Percentiles rank a stretch among this genome's conserved stretches.
phyloP scores from a whole-genome alignment of 1,140 invertebrate genomes.

The Bombus picipes region DNA sequence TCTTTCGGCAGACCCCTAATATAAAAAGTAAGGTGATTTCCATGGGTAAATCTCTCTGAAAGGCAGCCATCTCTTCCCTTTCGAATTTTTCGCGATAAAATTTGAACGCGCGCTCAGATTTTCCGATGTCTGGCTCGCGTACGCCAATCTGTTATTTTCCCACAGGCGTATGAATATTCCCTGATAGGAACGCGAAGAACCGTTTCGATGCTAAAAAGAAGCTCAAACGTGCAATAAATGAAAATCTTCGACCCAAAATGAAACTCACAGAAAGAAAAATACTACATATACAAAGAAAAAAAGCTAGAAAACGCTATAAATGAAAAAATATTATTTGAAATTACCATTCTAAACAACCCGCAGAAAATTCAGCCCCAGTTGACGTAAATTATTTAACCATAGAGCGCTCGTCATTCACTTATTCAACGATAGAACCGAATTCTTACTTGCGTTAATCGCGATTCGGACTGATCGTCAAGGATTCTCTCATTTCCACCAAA shows the following conservation, averaged over 20 bases:
- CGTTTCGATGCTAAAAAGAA: conserved; percentile 32
- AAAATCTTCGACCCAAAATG: background rate
- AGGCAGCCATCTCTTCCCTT: conserved; percentile 14
- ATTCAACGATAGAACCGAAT: background rate
- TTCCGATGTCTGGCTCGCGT: conserved; percentile 18
- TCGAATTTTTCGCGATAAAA: conserved; percentile 38
- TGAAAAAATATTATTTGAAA: background rate
- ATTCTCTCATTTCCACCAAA: conserved; percentile 10
- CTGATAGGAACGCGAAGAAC: conserved; percentile 7
- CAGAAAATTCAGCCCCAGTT: background rate
- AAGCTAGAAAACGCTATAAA: background rate
- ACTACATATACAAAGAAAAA: too few species aligned
- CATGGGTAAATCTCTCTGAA: conserved; percentile 19
- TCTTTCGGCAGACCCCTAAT: background rate
- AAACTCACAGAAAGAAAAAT: conserved; percentile 3
- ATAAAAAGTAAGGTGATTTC: conserved; percentile 44
- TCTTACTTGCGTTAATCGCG: background rate
- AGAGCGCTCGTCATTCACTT: background rate
- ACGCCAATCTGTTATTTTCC: conserved; percentile 43
- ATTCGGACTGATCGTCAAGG: conserved; percentile 5
- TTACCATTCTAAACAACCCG: background rate
- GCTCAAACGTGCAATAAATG: conserved; percentile 30
- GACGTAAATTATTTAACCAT: background rate
- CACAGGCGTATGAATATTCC: conserved; percentile 43
- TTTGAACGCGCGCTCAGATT: conserved; percentile 34